Conservation (phyloP, 2,113 vertebrate genomes). For the Dinomys branickii region DNA sequence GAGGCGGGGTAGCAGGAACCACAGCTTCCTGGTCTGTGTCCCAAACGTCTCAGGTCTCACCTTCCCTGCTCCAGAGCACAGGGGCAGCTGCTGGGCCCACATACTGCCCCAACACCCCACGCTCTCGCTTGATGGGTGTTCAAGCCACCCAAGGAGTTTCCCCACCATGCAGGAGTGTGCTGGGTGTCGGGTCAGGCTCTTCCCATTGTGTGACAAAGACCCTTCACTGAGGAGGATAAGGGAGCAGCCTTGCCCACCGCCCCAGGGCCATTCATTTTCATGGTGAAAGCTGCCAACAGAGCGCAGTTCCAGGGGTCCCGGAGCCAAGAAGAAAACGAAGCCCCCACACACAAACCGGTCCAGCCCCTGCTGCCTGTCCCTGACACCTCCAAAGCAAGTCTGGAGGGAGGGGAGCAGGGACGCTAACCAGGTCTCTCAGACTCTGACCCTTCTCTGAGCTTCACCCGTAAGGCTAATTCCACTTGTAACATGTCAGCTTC, state of each 20-base stretch:
- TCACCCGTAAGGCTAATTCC: background rate
- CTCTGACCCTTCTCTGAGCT: background rate
- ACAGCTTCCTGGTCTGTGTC: conserved; percentile 69
- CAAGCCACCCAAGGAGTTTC: background rate
- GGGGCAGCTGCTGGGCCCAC: conserved; percentile 28
- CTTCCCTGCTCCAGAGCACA: background rate
- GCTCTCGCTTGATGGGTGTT: conserved; percentile 24
- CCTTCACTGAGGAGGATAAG: background rate
- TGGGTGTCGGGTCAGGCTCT: background rate
- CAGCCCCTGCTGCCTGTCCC: background rate
- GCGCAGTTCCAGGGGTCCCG: background rate
- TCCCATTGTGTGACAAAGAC: background rate
- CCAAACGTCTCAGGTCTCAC: conserved; percentile 3
- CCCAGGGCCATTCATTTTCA: background rate
- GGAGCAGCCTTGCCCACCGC: background rate
- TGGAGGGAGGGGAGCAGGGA: no score
- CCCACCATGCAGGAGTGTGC: background rate
- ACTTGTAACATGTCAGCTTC: conserved; percentile 44
- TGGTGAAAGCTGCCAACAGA: background rate
- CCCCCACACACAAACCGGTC: background rate
- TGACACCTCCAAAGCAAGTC: background rate
- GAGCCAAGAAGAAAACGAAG: background rate
- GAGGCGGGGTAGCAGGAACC: conserved; percentile 77
- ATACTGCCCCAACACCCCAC: background rate
- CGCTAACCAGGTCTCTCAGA: background rate